Evolutionary conservation across 1,140 invertebrate genomes (phyloP), one percentile per base, ranked within the genome.

Genomic region (Trissolcus basalis): DNA sequence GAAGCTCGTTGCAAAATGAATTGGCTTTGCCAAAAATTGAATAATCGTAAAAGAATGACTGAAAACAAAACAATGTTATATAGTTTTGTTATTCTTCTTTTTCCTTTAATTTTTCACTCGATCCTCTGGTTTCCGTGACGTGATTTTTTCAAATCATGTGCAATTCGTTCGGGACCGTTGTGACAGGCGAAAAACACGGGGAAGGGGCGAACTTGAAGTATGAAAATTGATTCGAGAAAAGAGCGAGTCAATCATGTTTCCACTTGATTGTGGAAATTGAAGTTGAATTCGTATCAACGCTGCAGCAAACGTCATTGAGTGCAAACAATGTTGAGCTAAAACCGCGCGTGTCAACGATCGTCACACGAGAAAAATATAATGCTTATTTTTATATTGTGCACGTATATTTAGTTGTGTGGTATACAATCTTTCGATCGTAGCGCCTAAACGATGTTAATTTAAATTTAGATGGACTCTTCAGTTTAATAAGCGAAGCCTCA

Each of bases 401-500:
- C 10, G 13, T 13, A 44, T 12, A 12, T 54, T 36, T 54, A 47
- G 27, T 27, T n/a, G 16, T 36, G 33, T 15, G 6, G 49, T 49
- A 43, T 50, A 67, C 11, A 58, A 27, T 67, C 2, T 47, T 63
- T 50, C 33, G 14, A 44, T 19, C 50, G 12, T 67, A 47, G 10
- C 43, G 14, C 44, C 55, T 55, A 65, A 65, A 51, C 10, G 51
- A 45, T 44, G 45, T 55, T 47, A 67, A 50, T 67, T 56, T 67
- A 67, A 58, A 67, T 58, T 67, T 67, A 67, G 63, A 43, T 35
- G 41, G 19, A 27, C 63, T 43, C 63, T 51, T 39, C 53, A 35
- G 54, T 67, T 58, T 58, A 67, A 67, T 58, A 67, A 67, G 47
- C 63, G 50, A 50, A 67, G 45, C 53, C 58, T 67, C 50, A 47